Evolutionary conservation across 2,888 invertebrate species (phyloP), one percentile per base, ranked within the genome.

Genomic region (Fragum fragum): DNA sequence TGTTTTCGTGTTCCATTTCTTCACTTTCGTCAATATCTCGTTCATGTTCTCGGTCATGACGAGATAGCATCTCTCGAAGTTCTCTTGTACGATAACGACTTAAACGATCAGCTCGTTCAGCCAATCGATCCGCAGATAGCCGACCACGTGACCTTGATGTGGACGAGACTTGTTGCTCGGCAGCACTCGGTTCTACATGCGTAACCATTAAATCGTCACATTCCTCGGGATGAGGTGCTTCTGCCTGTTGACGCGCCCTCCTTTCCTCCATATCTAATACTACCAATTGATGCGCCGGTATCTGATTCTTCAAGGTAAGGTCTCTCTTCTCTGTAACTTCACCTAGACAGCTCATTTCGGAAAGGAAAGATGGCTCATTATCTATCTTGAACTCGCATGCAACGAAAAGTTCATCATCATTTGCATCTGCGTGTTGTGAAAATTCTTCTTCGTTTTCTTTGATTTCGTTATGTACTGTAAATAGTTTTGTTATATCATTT

Each of bases 261-360:
- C 80, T 76, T 26, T 75, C 84, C 36, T 79, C 83, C 81, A 70
- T 85, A 61, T 92, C 91, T 42, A 91, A 79, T 0, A 89, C 72
- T 0, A 88, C 81, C 26, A 92, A 82, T 78, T 91, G 90, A 52
- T 91, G 91, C 1, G 89, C 87, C 0, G 89, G 89, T 18, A 92
- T 86, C 0, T 91, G 90, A 21, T 88, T 87, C 57, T 90, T 91
- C 32, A 92, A 81, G 3, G 76, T 77, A 7, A 87, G 76, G 61
- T 92, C 91, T 16, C 84, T 82, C 18, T 86, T 83, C 18, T 87
- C 79, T 7, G 85, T 81, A 1, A 92, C 88, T 28, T 92, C 92
- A n/a, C 92, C 92, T 16, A 92, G 83, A 16, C 90, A 89, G 69
- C 92, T 92, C 89, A 92, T 88, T 66, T 91, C 91, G 2, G 91